Evolutionary conservation across 2,797 vertebrate species (phyloP), one percentile per base, ranked within the genome.

Genomic region (Pempheris klunzingeri): DNA sequence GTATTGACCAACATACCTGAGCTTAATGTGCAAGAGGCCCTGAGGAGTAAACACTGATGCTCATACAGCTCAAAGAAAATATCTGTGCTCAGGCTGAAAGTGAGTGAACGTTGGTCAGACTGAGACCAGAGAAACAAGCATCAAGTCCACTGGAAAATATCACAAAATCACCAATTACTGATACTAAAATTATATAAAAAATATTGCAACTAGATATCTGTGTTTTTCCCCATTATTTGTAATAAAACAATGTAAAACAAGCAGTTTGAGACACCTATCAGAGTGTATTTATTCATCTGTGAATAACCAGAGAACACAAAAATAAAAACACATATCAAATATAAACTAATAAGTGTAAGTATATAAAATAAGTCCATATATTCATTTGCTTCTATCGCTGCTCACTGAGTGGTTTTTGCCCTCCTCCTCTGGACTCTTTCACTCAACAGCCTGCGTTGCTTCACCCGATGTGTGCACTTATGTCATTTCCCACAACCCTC

Each of bases 1-100:
- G 17, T 74, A 24, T 41, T 88, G 79, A 30, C 4, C 80, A 82
- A 3, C 61, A 78, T 58, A 54, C 28, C 54, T 60, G 20, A 66
- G 68, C 54, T 78, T 65, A 81, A 0, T 11, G 39, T 52, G 26
- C 36, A 70, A 34, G 20, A 69, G 15, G 64, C 15, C 17, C 3
- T 32, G 18, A 43, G 9, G 43, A 18, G 32, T n/a, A 78, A 60
- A 64, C 1, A 2, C 34, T 39, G 11, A 17, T 39, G 15, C 41
- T 53, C 30, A 28, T 30, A 43, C 59, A 59, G n/a, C 20, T 58
- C 9, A 62, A 57, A 64, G 0, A 61, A 3, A 53, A 34, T n/a
- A 3, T 2, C 13, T 63, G 38, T 39, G 11, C 54, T 63, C 13
- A 26, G 0, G 4, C 13, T 60, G n/a, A 9, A 54, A 11, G 14